phyloP scores from a whole-genome alignment of 2,888 invertebrate genomes.

The Hipparchia semele region DNA sequence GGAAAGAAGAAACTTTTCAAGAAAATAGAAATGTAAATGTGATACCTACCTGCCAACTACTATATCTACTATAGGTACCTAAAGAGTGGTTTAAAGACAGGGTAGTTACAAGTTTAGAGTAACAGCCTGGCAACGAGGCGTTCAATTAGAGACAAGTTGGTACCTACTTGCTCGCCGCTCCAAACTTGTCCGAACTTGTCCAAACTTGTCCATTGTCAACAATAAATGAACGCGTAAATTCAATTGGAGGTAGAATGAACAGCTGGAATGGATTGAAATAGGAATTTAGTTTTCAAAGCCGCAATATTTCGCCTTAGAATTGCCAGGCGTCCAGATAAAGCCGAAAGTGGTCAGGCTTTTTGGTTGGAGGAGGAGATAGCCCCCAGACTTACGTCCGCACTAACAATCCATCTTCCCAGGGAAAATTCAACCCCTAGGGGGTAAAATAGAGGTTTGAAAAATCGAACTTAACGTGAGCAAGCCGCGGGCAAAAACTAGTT shows the following conservation, averaged over 20 bases:
- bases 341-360: no score
- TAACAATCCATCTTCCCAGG: no score
- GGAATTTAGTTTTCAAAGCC: slow-evolving; percentile 8
- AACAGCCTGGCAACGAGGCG: slow-evolving; percentile 17
- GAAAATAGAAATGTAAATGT: not conserved
- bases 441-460: no score
- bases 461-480: no score
- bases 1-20: no score
- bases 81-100: not conserved
- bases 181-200: slow-evolving; percentile 2
- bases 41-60: not conserved
- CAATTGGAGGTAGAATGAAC: slow-evolving; percentile 10
- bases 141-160: slow-evolving; percentile 19
- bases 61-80: not conserved
- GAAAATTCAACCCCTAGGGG: no score
- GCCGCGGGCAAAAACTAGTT: no score
- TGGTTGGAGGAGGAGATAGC: no score
- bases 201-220: slow-evolving; percentile 7
- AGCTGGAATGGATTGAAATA: slow-evolving; percentile 13
- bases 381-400: no score
- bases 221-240: slow-evolving; percentile 19
- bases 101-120: slow-evolving; percentile 3
- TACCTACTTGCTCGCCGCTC: slow-evolving; percentile 14
- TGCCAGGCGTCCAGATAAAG: no score
- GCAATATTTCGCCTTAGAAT: not conserved